Evolutionary conservation across 2,797 vertebrate genomes (phyloP).

Genomic region (Microctenopoma stevenorrisi): DNA sequence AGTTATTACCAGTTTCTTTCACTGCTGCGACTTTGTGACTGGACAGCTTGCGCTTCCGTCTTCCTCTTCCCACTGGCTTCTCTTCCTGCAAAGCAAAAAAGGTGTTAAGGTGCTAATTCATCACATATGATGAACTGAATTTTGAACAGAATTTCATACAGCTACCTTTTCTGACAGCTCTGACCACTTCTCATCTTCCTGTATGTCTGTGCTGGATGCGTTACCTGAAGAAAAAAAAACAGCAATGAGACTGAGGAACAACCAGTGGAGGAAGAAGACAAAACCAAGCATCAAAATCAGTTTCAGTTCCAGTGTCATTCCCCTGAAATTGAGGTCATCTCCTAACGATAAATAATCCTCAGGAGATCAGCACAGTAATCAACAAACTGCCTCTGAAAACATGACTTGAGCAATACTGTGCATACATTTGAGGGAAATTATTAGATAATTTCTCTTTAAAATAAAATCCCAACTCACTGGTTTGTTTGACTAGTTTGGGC

Average conservation of each 20-base stretch:
- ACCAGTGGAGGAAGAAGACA: not conserved
- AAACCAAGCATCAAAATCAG: not conserved
- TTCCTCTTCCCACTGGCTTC: slow-evolving; percentile 58
- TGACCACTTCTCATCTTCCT: slow-evolving; percentile 69
- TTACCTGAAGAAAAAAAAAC: slow-evolving; percentile 61
- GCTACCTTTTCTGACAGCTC: slow-evolving; percentile 74
- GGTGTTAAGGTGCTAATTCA: not conserved
- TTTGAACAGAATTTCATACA: not conserved
- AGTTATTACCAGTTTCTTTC: slow-evolving; percentile 60
- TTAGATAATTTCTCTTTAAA: not conserved
- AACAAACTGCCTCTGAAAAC: not conserved
- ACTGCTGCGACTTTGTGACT: slow-evolving; percentile 40
- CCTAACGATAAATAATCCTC: not conserved
- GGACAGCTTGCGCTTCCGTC: slow-evolving; percentile 67
- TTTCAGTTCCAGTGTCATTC: not conserved
- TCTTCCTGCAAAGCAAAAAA: slow-evolving; percentile 68
- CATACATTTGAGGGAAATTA: not conserved
- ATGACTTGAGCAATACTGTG: too few relatives aligned
- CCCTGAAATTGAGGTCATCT: not conserved
- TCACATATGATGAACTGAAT: not conserved
- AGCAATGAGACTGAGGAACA: not conserved
- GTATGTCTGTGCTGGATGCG: slow-evolving; percentile 69
- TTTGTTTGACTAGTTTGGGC: slow-evolving; percentile 65
- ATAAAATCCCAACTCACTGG: slow-evolving; percentile 65
- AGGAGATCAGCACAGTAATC: not conserved